Evolutionary conservation across 2,113 vertebrate species (phyloP), one percentile per base, ranked within the genome.

Genomic region (Sinocyclocheilus rhinocerous): DNA sequence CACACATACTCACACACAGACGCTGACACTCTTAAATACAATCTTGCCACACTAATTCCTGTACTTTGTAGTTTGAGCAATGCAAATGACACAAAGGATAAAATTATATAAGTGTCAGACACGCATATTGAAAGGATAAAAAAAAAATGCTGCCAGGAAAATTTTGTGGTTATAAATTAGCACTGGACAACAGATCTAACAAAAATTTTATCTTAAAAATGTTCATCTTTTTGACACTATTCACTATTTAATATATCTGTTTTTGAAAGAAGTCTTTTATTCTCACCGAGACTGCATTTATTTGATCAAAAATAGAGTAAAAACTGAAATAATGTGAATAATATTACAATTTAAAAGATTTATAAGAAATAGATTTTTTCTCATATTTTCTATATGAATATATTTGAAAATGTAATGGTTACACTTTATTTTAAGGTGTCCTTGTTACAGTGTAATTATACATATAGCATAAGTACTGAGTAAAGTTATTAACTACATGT

Each of bases 31-130:
- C 36, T 59, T 55, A 63, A 59, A 61, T 13, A 29, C 76, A 70
- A 22, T 79, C 45, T 69, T 85, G 59, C 63, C 76, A 18, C 42
- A 63, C 15, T 69, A 48, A 82, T 73, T 84, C 67, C 69, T 73
- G 29, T 72, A 57, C 80, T 52, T 57, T 84, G 22, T 26, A 57
- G 67, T 73, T 29, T 82, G 80, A 70, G 81, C 69, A 84, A 73
- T 84, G 82, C 50, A 73, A 57, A 73, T 79, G 50, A 24, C 45
- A 65, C 59, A 39, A 12, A 55, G 12, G 48, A 65, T 85, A 5
- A 33, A 45, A 78, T 36, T 26, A 24, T 48, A n/a, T 42, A 84
- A 22, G 26, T 63, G 63, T 50, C 55, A 48, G 36, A 84, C 39
- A 50, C 3, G 16, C 52, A 61, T 24, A 45, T 20, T 65, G 52